Conservation (phyloP, 2,888 invertebrate species). For the Horisme vitalbata region DNA sequence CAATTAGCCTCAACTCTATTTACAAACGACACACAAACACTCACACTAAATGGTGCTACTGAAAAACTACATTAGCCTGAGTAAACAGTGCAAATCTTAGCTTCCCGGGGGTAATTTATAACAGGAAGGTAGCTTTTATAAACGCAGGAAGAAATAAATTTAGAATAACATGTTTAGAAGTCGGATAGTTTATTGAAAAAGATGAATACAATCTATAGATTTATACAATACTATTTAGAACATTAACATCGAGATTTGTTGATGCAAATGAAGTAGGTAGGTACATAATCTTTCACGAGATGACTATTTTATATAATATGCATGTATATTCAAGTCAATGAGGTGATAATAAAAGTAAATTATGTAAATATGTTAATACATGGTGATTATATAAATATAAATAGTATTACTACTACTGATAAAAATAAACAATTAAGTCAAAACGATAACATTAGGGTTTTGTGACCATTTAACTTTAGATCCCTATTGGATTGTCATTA, state of each 20-base stretch:
- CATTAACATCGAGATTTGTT: slow-evolving; percentile 3
- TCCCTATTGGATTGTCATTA: background rate
- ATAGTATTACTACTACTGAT: slow-evolving; percentile 1
- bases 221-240: slow-evolving; percentile 8
- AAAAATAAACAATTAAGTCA: slow-evolving; percentile 1
- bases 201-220: slow-evolving; percentile 17
- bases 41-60: slow-evolving; percentile 38
- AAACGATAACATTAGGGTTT: slow-evolving; percentile 5
- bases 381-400: background rate
- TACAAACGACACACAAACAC: slow-evolving; percentile 39
- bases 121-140: slow-evolving; percentile 22
- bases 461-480: background rate
- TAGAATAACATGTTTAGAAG: slow-evolving; percentile 37
- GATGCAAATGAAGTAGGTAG: background rate
- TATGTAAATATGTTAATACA: background rate
- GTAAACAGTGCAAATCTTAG: slow-evolving; percentile 51
- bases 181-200: slow-evolving; percentile 54
- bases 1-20: slow-evolving; percentile 40
- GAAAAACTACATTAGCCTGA: slow-evolving; percentile 23
- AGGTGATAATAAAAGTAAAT: background rate
- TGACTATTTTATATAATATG: background rate
- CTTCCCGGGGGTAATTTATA: slow-evolving; percentile 58
- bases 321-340: background rate
- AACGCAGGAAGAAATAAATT: slow-evolving; percentile 40
- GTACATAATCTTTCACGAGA: background rate